Evolutionary conservation across 2,888 invertebrate genomes (phyloP), one percentile per base, ranked within the genome.

Genomic region (Perizoma flavofasciatum): DNA sequence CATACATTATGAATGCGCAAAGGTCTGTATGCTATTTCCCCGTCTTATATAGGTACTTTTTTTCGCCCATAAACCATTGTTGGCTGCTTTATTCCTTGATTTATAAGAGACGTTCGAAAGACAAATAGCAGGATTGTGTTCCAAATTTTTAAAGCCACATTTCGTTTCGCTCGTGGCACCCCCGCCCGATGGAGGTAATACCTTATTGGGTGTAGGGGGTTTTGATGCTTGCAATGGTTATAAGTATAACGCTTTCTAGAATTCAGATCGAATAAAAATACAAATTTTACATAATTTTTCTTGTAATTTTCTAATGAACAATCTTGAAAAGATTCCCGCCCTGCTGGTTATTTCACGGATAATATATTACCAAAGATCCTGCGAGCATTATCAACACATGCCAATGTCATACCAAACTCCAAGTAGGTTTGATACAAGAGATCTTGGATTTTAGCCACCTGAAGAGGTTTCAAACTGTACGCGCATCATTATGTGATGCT

Each of bases 61-160:
- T 92, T 92, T 88, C 89, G 87, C 83, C 91, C 88, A 93, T 93
- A 92, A 93, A 93, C 89, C 92, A 92, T 92, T 92, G 93, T 93
- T 93, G 93, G 92, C 93, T 93, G 93, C 93, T 93, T 93, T 93
- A 93, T 92, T 91, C 92, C 92, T 92, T 93, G 94, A 95, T 95
- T 95, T 95, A 95, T 94, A 94, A 92, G 93, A 94, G 93, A 94
- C 94, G 94, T 94, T 93, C 91, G 92, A 93, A 94, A 95, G 95
- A 95, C 95, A 95, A 95, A 95, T 94, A 94, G 95, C 93, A 90
- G 94, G 95, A 94, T 95, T 95, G 95, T 94, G 95, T 95, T 93
- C 94, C 94, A 95, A 95, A 95, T 95, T 95, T 95, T 95, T 94
- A 95, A 94, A 94, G 94, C 94, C 94, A 93, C 94, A 95, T 95